Conservation (phyloP, 2,797 vertebrate genomes). For the Peromyscus attwateri region DNA sequence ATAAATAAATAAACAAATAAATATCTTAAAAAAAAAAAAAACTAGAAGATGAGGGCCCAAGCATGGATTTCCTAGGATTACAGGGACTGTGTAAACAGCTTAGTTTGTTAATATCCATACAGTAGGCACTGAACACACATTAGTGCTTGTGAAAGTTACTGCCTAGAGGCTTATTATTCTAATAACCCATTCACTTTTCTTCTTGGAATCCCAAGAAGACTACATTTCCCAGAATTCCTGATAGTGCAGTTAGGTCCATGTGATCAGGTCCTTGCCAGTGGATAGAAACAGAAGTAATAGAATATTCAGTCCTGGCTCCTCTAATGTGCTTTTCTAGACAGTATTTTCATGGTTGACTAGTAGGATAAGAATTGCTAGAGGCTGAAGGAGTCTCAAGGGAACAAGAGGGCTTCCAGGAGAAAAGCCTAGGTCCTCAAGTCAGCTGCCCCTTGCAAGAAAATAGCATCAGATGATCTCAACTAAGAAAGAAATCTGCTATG, state of each 20-base stretch:
- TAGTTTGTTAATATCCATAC: neutral
- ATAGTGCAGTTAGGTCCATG: neutral
- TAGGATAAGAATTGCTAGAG: neutral
- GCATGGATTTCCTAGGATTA: neutral
- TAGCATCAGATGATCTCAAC: neutral
- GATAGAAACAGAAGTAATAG: neutral
- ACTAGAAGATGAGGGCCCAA: neutral
- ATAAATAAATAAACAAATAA: neutral
- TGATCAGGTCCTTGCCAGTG: neutral
- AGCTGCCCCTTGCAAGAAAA: neutral
- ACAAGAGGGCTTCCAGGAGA: neutral
- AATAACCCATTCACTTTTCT: neutral
- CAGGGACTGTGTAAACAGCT: neutral
- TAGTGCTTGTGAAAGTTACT: neutral
- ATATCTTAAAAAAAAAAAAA: neutral
- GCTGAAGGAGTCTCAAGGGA: neutral
- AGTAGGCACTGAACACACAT: neutral
- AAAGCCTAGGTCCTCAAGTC: neutral
- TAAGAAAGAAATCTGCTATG: neutral
- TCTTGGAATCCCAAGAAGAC: neutral
- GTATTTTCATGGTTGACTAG: neutral
- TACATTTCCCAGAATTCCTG: conserved; percentile 38
- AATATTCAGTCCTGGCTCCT: neutral
- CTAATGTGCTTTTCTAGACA: neutral
- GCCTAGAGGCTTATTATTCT: neutral